Conservation (phyloP, 2,888 invertebrate genomes). For the Caenorhabditis imperialis region DNA sequence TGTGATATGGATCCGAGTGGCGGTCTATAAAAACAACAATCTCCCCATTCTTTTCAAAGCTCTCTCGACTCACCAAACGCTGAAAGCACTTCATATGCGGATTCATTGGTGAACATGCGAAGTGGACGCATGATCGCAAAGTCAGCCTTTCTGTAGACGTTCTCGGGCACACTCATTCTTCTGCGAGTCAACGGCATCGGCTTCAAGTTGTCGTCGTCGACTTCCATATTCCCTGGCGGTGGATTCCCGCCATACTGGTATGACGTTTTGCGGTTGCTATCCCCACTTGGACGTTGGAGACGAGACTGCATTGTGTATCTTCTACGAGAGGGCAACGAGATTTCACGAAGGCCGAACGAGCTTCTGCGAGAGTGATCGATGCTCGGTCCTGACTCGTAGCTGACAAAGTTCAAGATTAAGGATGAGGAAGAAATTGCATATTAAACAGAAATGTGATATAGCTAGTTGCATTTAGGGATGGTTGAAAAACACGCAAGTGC, state of each 20-base stretch:
- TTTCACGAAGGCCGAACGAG: slow-evolving; percentile 57
- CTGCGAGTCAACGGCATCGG: slow-evolving; percentile 56
- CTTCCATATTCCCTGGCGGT: slow-evolving; percentile 32
- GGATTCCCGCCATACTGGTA: slow-evolving; percentile 39
- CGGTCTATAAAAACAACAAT: slow-evolving; percentile 56
- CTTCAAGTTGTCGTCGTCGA: slow-evolving; percentile 56
- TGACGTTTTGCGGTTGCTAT: slow-evolving; percentile 45
- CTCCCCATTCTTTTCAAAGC: neutral
- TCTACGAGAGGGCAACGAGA: slow-evolving; percentile 33
- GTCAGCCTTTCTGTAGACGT: slow-evolving; percentile 70
- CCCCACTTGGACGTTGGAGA: slow-evolving; percentile 25
- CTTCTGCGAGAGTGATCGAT: slow-evolving; percentile 57
- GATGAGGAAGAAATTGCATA: neutral
- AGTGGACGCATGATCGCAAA: slow-evolving; percentile 74
- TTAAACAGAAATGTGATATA: neutral
- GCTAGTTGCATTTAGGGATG: neutral
- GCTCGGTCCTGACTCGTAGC: slow-evolving; percentile 59
- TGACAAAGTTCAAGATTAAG: slow-evolving; percentile 4
- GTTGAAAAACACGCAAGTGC: slow-evolving; percentile 34
- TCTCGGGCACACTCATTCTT: slow-evolving; percentile 73
- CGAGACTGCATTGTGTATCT: slow-evolving; percentile 49
- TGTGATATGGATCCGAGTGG: slow-evolving; percentile 69
- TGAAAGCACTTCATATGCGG: slow-evolving; percentile 49
- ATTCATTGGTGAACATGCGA: slow-evolving; percentile 40
- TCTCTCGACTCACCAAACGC: slow-evolving; percentile 35